A percentile compares a stretch with the other conserved stretches of the same genome.
phyloP scores from a whole-genome alignment of 2,797 vertebrate genomes.

The Microtus agrestis region DNA sequence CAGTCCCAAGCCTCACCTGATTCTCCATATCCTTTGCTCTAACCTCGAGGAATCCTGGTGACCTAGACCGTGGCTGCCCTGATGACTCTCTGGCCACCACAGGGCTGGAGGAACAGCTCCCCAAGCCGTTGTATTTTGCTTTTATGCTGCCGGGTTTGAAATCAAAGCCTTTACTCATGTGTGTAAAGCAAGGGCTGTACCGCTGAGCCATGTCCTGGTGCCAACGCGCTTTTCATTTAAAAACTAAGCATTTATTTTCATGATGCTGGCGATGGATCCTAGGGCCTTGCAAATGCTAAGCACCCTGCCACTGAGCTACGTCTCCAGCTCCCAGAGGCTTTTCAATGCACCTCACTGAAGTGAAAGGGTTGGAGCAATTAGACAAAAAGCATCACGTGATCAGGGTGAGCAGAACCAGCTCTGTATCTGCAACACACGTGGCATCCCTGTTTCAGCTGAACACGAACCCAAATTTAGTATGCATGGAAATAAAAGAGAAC shows the following conservation, averaged over 20 bases:
- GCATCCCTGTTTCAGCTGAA: neutral
- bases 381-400: constrained; percentile 22
- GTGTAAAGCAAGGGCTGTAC: neutral
- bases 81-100: constrained; percentile 74
- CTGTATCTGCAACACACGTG: neutral
- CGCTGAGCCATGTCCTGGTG: constrained; percentile 32
- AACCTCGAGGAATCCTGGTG: constrained; percentile 94
- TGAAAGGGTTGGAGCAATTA: constrained; percentile 70
- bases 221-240: constrained; percentile 81
- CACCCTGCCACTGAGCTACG: neutral
- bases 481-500: neutral
- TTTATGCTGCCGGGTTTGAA: neutral
- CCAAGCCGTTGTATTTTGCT: neutral
- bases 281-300: neutral
- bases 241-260: neutral
- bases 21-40: constrained; percentile 94
- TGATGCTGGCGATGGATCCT: neutral
- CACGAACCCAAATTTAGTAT: neutral
- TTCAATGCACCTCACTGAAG: constrained; percentile 81
- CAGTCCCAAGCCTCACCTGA: constrained; percentile 87
- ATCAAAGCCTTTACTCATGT: neutral
- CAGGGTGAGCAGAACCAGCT: neutral
- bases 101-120: neutral
- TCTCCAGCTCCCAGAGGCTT: constrained; percentile 81
- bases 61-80: constrained; percentile 93